A percentile compares a stretch with the other conserved stretches of the same genome.
These are phyloP conservation scores for Schizaphis graminum DNA, from an alignment of 2,888 invertebrate species.

Conservation along the genomic window DNA sequence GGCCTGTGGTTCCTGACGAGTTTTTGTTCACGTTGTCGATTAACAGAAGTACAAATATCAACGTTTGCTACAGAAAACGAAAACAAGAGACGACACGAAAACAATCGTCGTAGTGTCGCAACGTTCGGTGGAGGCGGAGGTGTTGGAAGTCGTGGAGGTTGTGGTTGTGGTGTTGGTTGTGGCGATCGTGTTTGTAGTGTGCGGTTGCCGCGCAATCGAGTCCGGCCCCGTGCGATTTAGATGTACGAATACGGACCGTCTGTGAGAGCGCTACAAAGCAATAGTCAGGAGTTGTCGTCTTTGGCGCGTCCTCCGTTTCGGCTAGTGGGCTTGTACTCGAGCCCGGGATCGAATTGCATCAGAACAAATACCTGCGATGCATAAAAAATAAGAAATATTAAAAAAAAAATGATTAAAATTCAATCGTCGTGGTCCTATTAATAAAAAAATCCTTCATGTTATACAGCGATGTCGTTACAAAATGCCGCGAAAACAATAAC, in stretches of 20 bases:
- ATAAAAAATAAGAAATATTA: not conserved
- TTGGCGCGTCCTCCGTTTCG: constrained; percentile 78
- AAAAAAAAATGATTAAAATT: not conserved
- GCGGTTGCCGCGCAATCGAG: constrained; percentile 23
- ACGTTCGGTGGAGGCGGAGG: not conserved
- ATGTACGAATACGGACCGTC: constrained; percentile 97
- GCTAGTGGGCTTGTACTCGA: constrained; percentile 93
- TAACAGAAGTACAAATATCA: not conserved
- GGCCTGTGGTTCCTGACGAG: not conserved
- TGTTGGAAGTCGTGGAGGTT: not conserved
- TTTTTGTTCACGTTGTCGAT: not conserved
- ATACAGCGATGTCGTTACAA: not conserved
- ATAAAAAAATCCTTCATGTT: not conserved
- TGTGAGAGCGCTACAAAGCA: constrained; percentile 99
- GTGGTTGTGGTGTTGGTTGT: not conserved
- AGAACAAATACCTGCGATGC: constrained; percentile 89
- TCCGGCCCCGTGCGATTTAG: constrained; percentile 72
- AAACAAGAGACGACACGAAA: not conserved
- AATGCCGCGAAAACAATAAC: not conserved
- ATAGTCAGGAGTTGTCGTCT: constrained; percentile 97
- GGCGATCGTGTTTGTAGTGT: not conserved
- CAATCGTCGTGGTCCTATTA: not conserved
- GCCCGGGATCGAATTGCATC: constrained; percentile 98
- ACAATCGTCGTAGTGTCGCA: not conserved
- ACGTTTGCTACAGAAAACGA: not conserved